Percentiles rank a stretch among this genome's conserved stretches.
phyloP scores from a whole-genome alignment of 2,888 invertebrate genomes.

The Diarsia rubi region DNA sequence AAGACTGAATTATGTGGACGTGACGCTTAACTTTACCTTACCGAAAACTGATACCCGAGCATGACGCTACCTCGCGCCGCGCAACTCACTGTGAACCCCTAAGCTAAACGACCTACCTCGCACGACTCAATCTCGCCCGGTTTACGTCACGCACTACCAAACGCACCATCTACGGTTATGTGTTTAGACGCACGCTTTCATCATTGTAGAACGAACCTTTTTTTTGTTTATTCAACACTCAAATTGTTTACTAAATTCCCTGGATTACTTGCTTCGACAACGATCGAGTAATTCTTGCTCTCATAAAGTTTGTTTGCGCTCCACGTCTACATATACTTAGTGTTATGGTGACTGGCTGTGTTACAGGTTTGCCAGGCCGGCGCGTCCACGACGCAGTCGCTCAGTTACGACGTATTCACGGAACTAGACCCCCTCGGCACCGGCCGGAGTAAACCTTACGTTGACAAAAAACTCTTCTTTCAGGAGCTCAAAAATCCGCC shows the following conservation, averaged over 20 bases:
- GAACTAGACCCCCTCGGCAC: constrained; percentile 98
- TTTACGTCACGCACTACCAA: constrained; percentile 51
- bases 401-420: constrained; percentile 96
- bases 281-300: constrained; percentile 55
- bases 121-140: constrained; percentile 56
- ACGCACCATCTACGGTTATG: constrained; percentile 58
- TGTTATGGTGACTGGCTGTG: constrained; percentile 82
- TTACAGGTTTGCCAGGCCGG: constrained; percentile 86
- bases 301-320: constrained; percentile 47
- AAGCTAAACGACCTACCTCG: constrained; percentile 49
- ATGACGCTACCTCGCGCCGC: constrained; percentile 60
- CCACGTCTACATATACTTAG: constrained; percentile 74
- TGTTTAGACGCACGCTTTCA: constrained; percentile 68
- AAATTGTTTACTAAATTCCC: constrained; percentile 26
- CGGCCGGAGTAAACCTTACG: constrained; percentile 97
- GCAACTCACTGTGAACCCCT: constrained; percentile 46
- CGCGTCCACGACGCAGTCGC: constrained; percentile 81
- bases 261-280: constrained; percentile 53
- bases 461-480: constrained; percentile 99
- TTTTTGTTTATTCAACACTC: constrained; percentile 52
- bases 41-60: constrained; percentile 56
- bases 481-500: constrained; percentile 98
- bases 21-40: constrained; percentile 69
- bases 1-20: constrained; percentile 78
- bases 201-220: constrained; percentile 59